Evolutionary conservation across 2,113 vertebrate genomes (phyloP).

Genomic region (Pterophyllum scalare): DNA sequence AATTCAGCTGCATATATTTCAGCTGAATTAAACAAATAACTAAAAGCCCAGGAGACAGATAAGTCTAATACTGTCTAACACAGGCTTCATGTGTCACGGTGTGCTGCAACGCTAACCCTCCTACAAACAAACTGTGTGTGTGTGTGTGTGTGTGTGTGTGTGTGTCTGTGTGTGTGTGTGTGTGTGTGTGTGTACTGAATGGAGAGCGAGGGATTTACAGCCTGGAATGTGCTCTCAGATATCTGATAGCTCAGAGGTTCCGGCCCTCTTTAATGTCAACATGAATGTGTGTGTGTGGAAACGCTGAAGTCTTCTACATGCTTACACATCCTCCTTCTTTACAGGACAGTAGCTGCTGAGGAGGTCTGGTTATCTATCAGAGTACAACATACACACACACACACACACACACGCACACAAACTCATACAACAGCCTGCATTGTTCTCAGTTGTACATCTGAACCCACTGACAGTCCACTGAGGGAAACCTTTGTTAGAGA

Average conservation of each 20-base stretch:
- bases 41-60: not conserved
- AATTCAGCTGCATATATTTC: not conserved
- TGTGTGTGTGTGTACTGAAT: not conserved
- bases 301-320: not conserved
- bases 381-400: not conserved
- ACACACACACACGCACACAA: not conserved
- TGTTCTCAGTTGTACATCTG: conserved; percentile 20
- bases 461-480: conserved; percentile 26
- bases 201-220: not conserved
- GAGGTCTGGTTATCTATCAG: conserved; percentile 11
- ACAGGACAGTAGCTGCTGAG: not conserved
- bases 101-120: not conserved
- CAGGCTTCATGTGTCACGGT: not conserved
- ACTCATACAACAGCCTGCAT: conserved; percentile 10
- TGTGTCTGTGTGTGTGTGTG: not conserved
- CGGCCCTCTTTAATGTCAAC: not conserved
- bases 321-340: not conserved
- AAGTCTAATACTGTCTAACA: not conserved
- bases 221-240: conserved; percentile 59
- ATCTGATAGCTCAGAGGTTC: conserved; percentile 42
- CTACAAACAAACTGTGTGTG: not conserved
- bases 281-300: not conserved
- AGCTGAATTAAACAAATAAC: not conserved
- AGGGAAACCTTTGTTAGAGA: conserved; percentile 2
- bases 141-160: not conserved